Base-by-base conservation (phyloP, 53 echinoderm and acorn worm genomes). In the Holothuria leucospilota region DNA sequence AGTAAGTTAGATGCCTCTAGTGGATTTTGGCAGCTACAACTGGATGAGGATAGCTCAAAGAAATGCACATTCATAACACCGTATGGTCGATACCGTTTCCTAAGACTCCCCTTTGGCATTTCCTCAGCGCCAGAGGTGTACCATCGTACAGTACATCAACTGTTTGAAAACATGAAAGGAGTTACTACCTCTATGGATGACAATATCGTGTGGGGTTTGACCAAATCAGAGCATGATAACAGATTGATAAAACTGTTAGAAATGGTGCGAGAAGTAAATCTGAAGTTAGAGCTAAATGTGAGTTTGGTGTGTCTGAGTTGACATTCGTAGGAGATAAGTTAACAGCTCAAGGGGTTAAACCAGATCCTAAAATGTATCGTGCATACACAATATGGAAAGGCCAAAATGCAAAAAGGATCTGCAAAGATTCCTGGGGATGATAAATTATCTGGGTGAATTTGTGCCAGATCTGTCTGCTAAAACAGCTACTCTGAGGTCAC, bases 181-280 rank as follows among this genome's bases (percentile, higher is more conserved):
- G 91, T 91, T 46, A 51, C 83, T 68, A 88, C 88, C 8, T 68
- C 79, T 49, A 81, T 90, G 85, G 81, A 90, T 79, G 86, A 79
- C 81, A 93, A 90, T 64, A 81, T 93, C 51, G 77, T 93, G 20
- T 90, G 87, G 87, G 93, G 90, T 11, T 52, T 27, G 40, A 85
- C 60, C 73, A 62, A 86, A 92, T 75, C 88, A 74, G 92, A 89
- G 49, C 92, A 92, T 87, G 91, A 91, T 56, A 62, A n/a, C 39
- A 71, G 91, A 51, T 82, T 88, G 58, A 51, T 46, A 66, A 8
- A 87, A 81, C 84, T 86, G 27, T 79, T 90, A 26, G 77, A 87
- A 39, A 84, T 14, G 25, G 93, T 81, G 20, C 59, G 63, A 69
- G 51, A 77, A 40, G 66, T 34, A n/a, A 89, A 93, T 60, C 87